Evolutionary conservation across 1,140 invertebrate species (phyloP), one percentile per base, ranked within the genome.

Genomic region (Caenorhabditis briggsae): DNA sequence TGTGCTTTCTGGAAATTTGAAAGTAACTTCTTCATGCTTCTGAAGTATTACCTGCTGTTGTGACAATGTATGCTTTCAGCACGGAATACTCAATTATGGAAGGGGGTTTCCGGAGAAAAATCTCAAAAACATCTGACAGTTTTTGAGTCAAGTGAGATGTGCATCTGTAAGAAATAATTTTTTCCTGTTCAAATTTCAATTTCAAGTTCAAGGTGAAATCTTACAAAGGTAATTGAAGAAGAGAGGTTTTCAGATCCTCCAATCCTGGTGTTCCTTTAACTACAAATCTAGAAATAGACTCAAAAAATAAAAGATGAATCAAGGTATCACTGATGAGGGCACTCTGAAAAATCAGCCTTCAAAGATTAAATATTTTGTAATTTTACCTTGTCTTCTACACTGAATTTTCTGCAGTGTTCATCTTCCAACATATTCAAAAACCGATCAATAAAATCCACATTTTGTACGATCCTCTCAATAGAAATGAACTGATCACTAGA

Each of bases 331-430:
- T 78, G 46, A 85, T 85, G 2, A 85, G 33, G 8, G 84, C 61
- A 48, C 84, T 70, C 55, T 64, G 50, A 16, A 33, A 33, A 33
- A 33, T 2, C 3, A 59, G 48, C 46, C 9, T 23, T 23, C 20
- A 58, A 41, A 2, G 1, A 6, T 9, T n/a, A 1, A 1, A 41
- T 6, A 12, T 83, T 59, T 23, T 23, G 16, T 20, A 16, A 33
- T 11, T 5, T 59, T 53, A 85, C 84, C 33, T 87, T 87, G 55
- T 87, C 86, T 82, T 87, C 86, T 18, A 84, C 83, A 33, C 84
- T 78, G 41, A 74, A 58, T 48, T 64, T 61, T 25, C 86, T 20
- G 18, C 23, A n/a, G 50, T 55, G 64, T 55, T 87, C 86, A 25
- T 83, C 33, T 70, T 87, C 82, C 16, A 87, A 70, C 23, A 87